phyloP scores from a whole-genome alignment of 2,888 invertebrate species.

The Dasysyrphus tricinctus region DNA sequence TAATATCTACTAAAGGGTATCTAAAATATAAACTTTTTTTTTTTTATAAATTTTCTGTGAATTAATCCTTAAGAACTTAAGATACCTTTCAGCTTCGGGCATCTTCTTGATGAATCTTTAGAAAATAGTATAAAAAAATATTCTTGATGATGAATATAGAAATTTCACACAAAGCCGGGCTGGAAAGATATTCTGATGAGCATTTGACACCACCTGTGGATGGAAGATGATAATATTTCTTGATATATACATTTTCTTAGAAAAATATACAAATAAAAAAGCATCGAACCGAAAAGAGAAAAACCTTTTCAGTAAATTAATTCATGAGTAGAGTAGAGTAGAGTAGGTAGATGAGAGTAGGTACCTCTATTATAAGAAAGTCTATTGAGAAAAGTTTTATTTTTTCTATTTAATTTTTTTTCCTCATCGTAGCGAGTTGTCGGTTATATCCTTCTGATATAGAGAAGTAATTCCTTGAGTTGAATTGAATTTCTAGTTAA shows the following conservation, averaged over 20 bases:
- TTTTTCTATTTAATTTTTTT: neutral
- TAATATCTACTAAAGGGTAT: too few relatives aligned
- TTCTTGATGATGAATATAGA: constrained; percentile 22
- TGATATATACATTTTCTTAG: neutral
- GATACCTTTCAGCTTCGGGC: too few relatives aligned
- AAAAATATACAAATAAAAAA: neutral
- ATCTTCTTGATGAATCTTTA: too few relatives aligned
- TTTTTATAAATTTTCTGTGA: too few relatives aligned
- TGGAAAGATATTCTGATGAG: constrained; percentile 8
- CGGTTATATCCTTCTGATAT: neutral
- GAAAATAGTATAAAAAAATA: neutral
- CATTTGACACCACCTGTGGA: constrained; percentile 39
- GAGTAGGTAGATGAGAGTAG: too few relatives aligned
- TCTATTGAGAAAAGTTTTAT: constrained; percentile 22
- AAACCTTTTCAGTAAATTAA: constrained; percentile 28
- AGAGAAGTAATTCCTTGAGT: neutral
- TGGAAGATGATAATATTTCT: neutral
- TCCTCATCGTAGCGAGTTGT: neutral
- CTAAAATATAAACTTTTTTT: too few relatives aligned
- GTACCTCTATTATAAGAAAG: neutral
- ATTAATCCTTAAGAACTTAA: too few relatives aligned
- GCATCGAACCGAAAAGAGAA: constrained; percentile 16
- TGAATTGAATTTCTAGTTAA: neutral
- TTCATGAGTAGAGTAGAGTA: neutral
- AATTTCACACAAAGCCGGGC: constrained; percentile 10